phyloP scores from a whole-genome alignment of 2,888 invertebrate genomes.

The Cryptophagus acutangulus region DNA sequence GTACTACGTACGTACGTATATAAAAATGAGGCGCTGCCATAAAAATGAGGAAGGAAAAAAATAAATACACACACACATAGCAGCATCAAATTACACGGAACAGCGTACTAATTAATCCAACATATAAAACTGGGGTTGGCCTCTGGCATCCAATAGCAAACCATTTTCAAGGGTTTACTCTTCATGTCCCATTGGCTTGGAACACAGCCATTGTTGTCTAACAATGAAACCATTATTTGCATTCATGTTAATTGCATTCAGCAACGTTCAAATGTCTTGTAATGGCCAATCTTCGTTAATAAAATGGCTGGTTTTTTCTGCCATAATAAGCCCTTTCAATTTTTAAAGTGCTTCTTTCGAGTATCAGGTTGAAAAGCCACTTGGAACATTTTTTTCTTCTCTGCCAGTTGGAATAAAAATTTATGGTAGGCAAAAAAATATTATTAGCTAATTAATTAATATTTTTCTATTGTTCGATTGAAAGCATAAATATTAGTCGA shows the following conservation, averaged over 20 bases:
- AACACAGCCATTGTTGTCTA: slow-evolving; percentile 42
- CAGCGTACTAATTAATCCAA: slow-evolving; percentile 39
- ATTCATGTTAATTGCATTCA: slow-evolving; percentile 42
- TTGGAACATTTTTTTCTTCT: too few relatives aligned
- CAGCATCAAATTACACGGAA: slow-evolving; percentile 32
- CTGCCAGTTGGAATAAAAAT: too few relatives aligned
- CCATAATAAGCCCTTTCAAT: slow-evolving; percentile 27
- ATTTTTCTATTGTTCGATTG: too few relatives aligned
- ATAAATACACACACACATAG: too few relatives aligned
- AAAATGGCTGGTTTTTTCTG: slow-evolving; percentile 34
- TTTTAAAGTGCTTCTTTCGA: too few relatives aligned
- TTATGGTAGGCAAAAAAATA: too few relatives aligned
- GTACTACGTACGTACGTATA: too few relatives aligned
- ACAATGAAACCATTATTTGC: slow-evolving; percentile 41
- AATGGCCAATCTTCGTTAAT: slow-evolving; percentile 32
- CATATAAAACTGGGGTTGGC: slow-evolving; percentile 39
- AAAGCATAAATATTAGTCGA: too few relatives aligned
- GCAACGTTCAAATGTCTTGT: slow-evolving; percentile 35
- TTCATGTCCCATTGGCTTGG: slow-evolving; percentile 43
- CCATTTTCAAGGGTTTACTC: slow-evolving; percentile 39
- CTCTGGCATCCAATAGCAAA: slow-evolving; percentile 41
- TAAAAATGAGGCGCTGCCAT: slow-evolving; percentile 8
- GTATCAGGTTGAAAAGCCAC: too few relatives aligned
- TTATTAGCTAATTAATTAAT: too few relatives aligned
- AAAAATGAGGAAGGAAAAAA: neutral